These are phyloP conservation scores for Berghia stephanieae DNA, from an alignment of 1,140 invertebrate species.

Conservation along the genomic window DNA sequence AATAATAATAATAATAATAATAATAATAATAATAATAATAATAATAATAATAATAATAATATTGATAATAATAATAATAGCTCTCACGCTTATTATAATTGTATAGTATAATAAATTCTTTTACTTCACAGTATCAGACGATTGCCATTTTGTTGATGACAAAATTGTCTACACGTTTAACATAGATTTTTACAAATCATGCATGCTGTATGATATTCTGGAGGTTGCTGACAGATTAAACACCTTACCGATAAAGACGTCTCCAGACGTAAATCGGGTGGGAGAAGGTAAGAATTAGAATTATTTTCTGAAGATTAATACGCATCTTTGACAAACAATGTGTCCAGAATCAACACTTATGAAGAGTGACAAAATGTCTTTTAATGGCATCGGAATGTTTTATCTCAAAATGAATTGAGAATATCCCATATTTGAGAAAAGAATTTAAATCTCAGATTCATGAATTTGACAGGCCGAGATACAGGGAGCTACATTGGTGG, in stretches of 20 bases:
- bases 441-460: too few relatives aligned
- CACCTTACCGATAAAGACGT: not conserved
- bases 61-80: too few relatives aligned
- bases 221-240: conserved; percentile 6
- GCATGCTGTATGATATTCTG: conserved; percentile 48
- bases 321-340: not conserved
- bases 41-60: too few relatives aligned
- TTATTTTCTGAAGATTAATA: not conserved
- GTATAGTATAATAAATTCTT: not conserved
- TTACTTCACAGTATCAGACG: conserved; percentile 49
- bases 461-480: too few relatives aligned
- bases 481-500: too few relatives aligned
- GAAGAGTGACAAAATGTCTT: too few relatives aligned
- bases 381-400: too few relatives aligned
- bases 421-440: too few relatives aligned
- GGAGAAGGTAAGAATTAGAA: not conserved
- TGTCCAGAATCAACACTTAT: not conserved
- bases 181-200: conserved; percentile 44
- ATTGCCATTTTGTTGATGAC: conserved; percentile 54
- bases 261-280: not conserved
- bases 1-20: too few relatives aligned
- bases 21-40: too few relatives aligned
- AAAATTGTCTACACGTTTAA: conserved; percentile 53
- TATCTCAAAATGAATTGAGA: too few relatives aligned
- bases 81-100: too few relatives aligned